These are phyloP conservation scores for Rhizoglyphus robini DNA, from an alignment of 1,140 invertebrate genomes.

Conservation along the genomic window DNA sequence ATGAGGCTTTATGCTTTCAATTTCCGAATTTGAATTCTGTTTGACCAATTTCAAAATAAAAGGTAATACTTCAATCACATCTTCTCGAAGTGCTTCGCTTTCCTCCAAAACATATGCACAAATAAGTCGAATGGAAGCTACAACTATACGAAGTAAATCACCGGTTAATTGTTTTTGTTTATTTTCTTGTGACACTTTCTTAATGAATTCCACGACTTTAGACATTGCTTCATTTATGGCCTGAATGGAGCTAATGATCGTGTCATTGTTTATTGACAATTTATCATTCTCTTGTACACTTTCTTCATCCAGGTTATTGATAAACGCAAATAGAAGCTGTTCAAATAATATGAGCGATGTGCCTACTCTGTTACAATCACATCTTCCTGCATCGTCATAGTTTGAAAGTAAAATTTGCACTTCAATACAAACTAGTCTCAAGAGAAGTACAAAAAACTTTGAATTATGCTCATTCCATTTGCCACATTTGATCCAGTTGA, in stretches of 20 bases:
- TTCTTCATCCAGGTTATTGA: not conserved
- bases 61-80: not conserved
- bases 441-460: not conserved
- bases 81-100: not conserved
- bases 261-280: not conserved
- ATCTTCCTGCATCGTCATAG: not conserved
- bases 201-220: not conserved
- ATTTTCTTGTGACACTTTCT: not conserved
- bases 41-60: constrained; percentile 1
- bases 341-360: not conserved
- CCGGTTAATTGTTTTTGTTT: not conserved
- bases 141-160: not conserved
- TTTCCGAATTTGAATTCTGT: not conserved
- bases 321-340: not conserved
- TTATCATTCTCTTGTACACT: not conserved
- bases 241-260: not conserved
- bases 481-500: constrained; percentile 1
- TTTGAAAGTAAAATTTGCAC: not conserved
- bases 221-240: not conserved
- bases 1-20: not conserved
- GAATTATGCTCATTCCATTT: not conserved
- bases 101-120: not conserved
- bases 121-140: not conserved
- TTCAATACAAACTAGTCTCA: not conserved
- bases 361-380: not conserved